Evolutionary conservation across 2,888 invertebrate species (phyloP), one percentile per base, ranked within the genome.

Genomic region (Drosophila subquinaria): DNA sequence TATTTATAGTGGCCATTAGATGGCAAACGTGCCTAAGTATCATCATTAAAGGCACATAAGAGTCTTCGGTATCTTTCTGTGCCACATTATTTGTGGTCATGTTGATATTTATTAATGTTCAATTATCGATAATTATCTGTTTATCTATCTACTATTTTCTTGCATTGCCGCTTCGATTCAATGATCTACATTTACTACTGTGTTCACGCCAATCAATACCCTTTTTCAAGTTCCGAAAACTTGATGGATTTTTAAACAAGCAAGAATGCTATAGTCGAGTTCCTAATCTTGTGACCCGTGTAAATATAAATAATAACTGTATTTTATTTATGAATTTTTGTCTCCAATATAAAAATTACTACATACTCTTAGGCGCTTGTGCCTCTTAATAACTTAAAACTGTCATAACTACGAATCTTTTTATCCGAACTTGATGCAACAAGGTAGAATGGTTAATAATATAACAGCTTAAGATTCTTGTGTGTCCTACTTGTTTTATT

Each of bases 91-190:
- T 73, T 63, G 60, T 57, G 61, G 33, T 45, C 64, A 61, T 74
- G 62, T 81, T 81, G 75, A 78, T 79, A 85, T 85, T 85, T 82
- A 80, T 82, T 74, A 76, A 82, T 73, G 81, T 73, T 69, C 76
- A 85, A 81, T 85, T 85, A 83, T 76, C 69, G 64, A 78, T 82
- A 85, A 85, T 85, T 83, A 82, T 79, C 56, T 81, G 52, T 73
- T 79, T 81, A 76, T 73, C 70, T 67, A 74, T 72, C 62, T 59
- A 20, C 20, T 64, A 61, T 64, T 62, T 50, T 53, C 53, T 30
- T 50, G 13, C 38, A 4, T 3, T 30, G 40, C 13, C 9, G 35
- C 61, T 47, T 59, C 43, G 17, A 67, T 33, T 20, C 47, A 48
- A 40, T 38, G 20, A n/a, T 23, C 45, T 35, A 6, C 38, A n/a